Percentiles rank a stretch among this genome's conserved stretches.
Evolutionary conservation across 1,140 invertebrate genomes (phyloP).

Genomic region (Orchesella cincta): DNA sequence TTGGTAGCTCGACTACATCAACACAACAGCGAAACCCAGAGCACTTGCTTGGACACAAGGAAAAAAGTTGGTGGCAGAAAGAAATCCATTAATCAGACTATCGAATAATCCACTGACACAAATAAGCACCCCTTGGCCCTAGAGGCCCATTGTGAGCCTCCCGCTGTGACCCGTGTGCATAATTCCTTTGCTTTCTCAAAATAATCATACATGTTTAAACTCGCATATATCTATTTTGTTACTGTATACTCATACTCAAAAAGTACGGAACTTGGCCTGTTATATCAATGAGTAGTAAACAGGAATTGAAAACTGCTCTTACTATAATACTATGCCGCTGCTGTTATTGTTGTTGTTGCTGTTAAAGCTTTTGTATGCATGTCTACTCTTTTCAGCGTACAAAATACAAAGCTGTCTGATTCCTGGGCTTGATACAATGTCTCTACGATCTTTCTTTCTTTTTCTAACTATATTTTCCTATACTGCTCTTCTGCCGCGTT

Average conservation of each 20-base stretch:
- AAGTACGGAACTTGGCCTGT: neutral
- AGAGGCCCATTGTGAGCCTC: slow-evolving; percentile 44
- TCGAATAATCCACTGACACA: slow-evolving; percentile 52
- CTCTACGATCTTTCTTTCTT: neutral
- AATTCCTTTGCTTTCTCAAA: slow-evolving; percentile 42
- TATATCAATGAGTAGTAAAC: neutral
- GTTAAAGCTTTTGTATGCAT: slow-evolving; percentile 23
- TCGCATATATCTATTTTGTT: neutral
- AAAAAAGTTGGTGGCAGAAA: slow-evolving; percentile 38
- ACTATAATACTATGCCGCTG: slow-evolving; percentile 13
- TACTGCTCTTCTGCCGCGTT: neutral
- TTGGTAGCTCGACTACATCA: too few species aligned
- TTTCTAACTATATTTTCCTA: neutral
- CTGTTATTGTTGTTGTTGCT: slow-evolving; percentile 19
- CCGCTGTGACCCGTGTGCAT: slow-evolving; percentile 51
- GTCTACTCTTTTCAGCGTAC: slow-evolving; percentile 23
- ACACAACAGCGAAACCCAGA: neutral
- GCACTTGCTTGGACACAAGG: slow-evolving; percentile 18
- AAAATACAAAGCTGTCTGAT: slow-evolving; percentile 29
- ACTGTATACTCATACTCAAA: neutral
- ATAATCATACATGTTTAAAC: slow-evolving; percentile 12
- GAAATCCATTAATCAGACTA: slow-evolving; percentile 52
- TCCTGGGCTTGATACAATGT: slow-evolving; percentile 28
- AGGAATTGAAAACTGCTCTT: slow-evolving; percentile 28
- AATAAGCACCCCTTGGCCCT: slow-evolving; percentile 50